Base-by-base conservation (phyloP, 2,797 vertebrate genomes). In the Sebastes dallii region DNA sequence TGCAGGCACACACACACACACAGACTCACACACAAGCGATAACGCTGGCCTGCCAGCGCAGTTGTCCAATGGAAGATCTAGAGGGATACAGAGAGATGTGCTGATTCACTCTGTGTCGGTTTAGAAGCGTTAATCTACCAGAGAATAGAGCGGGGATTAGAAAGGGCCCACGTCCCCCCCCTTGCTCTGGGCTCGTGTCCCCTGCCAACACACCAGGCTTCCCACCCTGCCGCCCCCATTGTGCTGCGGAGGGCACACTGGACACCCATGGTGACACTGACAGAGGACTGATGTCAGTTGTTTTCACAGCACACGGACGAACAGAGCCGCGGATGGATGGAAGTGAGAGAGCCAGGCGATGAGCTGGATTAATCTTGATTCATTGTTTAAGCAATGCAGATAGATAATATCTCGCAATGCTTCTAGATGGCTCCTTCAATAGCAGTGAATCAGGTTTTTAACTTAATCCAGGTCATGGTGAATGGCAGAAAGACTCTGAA, bases 71-170 rank as follows among this genome's bases (percentile, higher is more conserved):
- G 82, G 85, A 86, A 91, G 91, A 89, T 89, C 89, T 79, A 92
- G 89, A 84, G 84, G 80, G 75, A 89, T 60, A 90, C 87, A 91
- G 86, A 90, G 85, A 90, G 93, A 95, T 95, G 81, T 95, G 96
- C 96, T 96, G 96, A 96, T 93, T 96, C 96, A 95, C 86, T 91
- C 86, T 84, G 88, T 88, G 85, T 83, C 59, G 90, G 88, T 95
- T 95, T 94, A 95, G 87, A 93, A 88, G 82, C 24, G 90, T 90
- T 96, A 95, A 96, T 95, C 95, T 95, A 91, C 76, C 79, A 91
- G 83, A 95, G 89, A 95, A 95, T 94, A 91, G 92, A 90, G 62
- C 20, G 16, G 90, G 95, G 95, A 95, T 95, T 95, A 96, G 86
- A 83, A 77, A 84, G 78, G 86, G 86, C 83, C 90, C 84, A 72